A percentile compares a stretch with the other conserved stretches of the same genome.
Conservation (phyloP, 2,797 vertebrate species). For the Pantherophis alleghaniensis region DNA sequence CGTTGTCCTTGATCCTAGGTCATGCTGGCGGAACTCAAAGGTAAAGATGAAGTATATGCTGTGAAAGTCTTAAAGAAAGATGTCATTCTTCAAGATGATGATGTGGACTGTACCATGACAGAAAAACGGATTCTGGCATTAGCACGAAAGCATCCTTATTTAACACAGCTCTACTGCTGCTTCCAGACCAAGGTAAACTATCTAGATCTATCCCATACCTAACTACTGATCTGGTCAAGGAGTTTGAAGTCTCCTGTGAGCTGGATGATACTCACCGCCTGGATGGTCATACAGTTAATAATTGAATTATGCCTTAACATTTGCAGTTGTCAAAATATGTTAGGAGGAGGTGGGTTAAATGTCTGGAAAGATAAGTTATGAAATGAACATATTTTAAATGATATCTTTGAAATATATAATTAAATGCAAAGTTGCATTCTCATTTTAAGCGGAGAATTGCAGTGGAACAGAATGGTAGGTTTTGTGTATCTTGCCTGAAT, state of each 20-base stretch:
- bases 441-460: neutral
- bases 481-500: neutral
- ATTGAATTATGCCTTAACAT: neutral
- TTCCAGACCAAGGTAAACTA: slow-evolving; percentile 92
- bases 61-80: slow-evolving; percentile 97
- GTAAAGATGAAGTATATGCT: slow-evolving; percentile 92
- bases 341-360: neutral
- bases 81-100: slow-evolving; percentile 95
- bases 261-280: neutral
- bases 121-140: slow-evolving; percentile 94
- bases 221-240: neutral
- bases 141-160: slow-evolving; percentile 90
- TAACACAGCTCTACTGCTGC: slow-evolving; percentile 97
- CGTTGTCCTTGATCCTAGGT: slow-evolving; percentile 74
- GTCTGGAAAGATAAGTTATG: neutral
- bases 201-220: neutral
- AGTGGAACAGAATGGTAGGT: neutral
- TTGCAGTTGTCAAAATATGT: neutral
- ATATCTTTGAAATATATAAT: neutral
- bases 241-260: neutral
- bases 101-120: slow-evolving; percentile 96
- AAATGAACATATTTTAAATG: neutral
- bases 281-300: neutral
- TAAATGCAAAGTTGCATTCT: neutral
- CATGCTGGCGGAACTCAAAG: slow-evolving; percentile 93